These are phyloP conservation scores for Anneissia japonica DNA, from an alignment of 35 echinoderm and acorn worm genomes.

Conservation along the genomic window DNA sequence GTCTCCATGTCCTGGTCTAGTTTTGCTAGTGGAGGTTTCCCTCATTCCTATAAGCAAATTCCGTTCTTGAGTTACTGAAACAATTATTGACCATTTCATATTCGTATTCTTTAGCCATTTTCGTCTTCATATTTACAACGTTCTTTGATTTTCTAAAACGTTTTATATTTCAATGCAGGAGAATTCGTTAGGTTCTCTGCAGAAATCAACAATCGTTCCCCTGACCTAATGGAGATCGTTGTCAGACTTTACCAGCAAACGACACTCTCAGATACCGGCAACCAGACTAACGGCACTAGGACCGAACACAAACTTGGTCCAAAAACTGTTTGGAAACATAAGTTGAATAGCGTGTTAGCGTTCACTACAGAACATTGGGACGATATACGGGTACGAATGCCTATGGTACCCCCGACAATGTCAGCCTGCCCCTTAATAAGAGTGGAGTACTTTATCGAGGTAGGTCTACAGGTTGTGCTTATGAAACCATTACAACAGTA, in stretches of 20 bases:
- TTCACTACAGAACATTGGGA: background rate
- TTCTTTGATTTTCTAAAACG: no score
- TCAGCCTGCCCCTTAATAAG: background rate
- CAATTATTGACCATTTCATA: no score
- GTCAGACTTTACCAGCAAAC: background rate
- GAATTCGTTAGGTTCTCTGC: background rate
- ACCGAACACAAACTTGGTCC: background rate
- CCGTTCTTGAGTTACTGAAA: no score
- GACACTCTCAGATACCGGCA: background rate
- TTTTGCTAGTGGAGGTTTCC: no score
- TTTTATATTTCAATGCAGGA: no score
- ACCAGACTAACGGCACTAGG: background rate
- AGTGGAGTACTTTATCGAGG: background rate
- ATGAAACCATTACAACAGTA: no score
- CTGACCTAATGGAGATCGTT: background rate
- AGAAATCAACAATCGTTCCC: background rate
- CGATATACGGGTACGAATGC: background rate
- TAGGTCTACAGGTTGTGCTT: no score
- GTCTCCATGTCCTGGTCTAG: no score
- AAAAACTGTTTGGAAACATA: background rate
- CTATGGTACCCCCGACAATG: background rate
- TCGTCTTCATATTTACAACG: no score
- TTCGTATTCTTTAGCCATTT: no score
- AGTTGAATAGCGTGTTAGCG: background rate
- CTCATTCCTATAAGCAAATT: no score